These are phyloP conservation scores for Cheiracanthium punctorium DNA, from an alignment of 2,888 invertebrate genomes.

Conservation along the genomic window DNA sequence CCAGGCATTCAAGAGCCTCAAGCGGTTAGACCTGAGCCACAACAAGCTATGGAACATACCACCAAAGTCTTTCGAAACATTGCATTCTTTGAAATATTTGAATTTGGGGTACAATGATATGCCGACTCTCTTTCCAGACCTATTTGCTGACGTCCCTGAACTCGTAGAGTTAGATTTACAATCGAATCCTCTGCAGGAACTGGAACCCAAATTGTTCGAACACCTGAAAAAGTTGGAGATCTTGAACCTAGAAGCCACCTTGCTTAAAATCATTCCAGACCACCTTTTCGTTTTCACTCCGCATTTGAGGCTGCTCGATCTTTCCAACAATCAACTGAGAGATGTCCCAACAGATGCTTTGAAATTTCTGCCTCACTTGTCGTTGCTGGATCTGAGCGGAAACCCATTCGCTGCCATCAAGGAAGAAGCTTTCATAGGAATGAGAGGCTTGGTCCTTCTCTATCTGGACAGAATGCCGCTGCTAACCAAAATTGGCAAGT, in stretches of 20 bases:
- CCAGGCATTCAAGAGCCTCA: constrained; percentile 26
- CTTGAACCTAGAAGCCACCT: constrained; percentile 38
- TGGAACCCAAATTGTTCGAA: constrained; percentile 46
- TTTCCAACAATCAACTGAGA: constrained; percentile 35
- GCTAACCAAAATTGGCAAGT: constrained; percentile 46
- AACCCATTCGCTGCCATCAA: constrained; percentile 42
- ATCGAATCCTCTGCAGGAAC: constrained; percentile 51
- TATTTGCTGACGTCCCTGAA: constrained; percentile 11
- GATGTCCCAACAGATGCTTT: constrained; percentile 47
- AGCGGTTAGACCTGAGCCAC: constrained; percentile 44
- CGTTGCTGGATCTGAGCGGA: constrained; percentile 41
- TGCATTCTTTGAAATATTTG: constrained; percentile 21
- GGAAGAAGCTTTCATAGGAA: constrained; percentile 37
- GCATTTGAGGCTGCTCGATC: constrained; percentile 20
- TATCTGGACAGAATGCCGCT: constrained; percentile 51
- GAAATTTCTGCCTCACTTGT: constrained; percentile 29
- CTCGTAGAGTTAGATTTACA: constrained; percentile 32
- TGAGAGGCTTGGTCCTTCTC: constrained; percentile 20
- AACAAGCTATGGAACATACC: constrained; percentile 62
- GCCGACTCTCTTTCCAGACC: background rate
- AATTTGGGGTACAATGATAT: constrained; percentile 55
- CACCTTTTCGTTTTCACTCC: constrained; percentile 51
- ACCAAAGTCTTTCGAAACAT: constrained; percentile 21
- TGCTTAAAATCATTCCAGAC: constrained; percentile 39
- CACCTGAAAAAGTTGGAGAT: constrained; percentile 37